Conservation (phyloP, 2,797 vertebrate genomes). For the Gallinago nigripennis region DNA sequence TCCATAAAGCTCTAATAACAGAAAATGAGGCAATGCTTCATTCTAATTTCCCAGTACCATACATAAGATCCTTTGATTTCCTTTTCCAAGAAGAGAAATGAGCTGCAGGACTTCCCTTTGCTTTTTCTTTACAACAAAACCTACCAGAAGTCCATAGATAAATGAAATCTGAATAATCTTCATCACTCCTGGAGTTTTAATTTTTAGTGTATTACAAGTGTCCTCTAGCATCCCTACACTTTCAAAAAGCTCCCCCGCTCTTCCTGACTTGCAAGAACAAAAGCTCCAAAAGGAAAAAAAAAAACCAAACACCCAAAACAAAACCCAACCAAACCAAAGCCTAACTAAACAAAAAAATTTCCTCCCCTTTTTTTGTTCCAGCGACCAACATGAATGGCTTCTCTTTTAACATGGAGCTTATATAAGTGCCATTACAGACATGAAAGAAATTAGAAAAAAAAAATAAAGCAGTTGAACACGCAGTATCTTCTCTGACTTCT, state of each 20-base stretch:
- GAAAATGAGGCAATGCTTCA: background rate
- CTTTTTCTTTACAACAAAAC: background rate
- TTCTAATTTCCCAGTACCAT: background rate
- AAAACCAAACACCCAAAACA: too few species aligned
- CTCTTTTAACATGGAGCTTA: background rate
- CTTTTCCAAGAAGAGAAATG: background rate
- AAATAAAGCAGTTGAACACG: background rate
- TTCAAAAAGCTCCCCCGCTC: background rate
- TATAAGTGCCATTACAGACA: background rate
- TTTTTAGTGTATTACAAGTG: background rate
- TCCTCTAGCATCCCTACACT: background rate
- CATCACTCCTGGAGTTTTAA: background rate
- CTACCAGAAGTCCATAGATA: background rate
- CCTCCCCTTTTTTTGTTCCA: rapidly evolving
- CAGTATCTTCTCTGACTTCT: background rate
- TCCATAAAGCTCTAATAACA: background rate
- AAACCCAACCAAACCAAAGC: background rate
- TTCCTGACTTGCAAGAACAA: background rate
- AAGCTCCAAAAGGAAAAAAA: background rate
- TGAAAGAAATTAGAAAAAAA: background rate
- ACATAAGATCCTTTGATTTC: background rate
- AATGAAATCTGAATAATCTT: background rate
- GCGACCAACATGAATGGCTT: background rate
- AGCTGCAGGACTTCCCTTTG: background rate
- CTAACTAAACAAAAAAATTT: background rate